phyloP scores from a whole-genome alignment of 2,113 vertebrate genomes.

The Platycercus adscitus region DNA sequence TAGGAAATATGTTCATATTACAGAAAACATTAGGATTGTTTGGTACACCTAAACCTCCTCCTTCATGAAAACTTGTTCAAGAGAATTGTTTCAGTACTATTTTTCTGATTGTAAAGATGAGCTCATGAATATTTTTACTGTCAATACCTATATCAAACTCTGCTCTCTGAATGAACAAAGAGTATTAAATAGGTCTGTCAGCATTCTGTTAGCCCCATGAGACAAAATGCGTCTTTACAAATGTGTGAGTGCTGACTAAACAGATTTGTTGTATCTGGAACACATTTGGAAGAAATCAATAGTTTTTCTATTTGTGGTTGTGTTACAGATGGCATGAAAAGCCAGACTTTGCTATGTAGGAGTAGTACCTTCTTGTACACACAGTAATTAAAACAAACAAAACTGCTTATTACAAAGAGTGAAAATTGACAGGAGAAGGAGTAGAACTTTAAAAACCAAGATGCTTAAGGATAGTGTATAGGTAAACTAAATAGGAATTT shows the following conservation, averaged over 20 bases:
- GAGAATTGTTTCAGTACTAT: background rate
- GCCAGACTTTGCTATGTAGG: background rate
- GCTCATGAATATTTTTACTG: background rate
- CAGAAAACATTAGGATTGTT: background rate
- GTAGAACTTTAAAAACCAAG: background rate
- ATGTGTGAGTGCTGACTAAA: background rate
- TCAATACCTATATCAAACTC: background rate
- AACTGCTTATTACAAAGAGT: background rate
- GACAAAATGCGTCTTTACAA: background rate
- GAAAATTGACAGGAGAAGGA: background rate
- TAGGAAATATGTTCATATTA: background rate
- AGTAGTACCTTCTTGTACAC: background rate
- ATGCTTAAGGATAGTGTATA: background rate
- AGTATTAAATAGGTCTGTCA: background rate
- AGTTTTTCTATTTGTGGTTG: conserved; percentile 19
- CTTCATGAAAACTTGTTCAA: background rate
- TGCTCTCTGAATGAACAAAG: background rate
- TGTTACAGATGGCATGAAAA: background rate
- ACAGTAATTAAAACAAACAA: background rate
- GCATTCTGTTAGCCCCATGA: background rate
- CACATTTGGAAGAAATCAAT: conserved; percentile 27
- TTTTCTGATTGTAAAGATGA: background rate
- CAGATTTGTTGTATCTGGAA: background rate
- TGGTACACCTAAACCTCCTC: background rate
- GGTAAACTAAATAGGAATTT: background rate